These are phyloP conservation scores for Menidia menidia DNA, from an alignment of 2,797 vertebrate species.

Conservation along the genomic window DNA sequence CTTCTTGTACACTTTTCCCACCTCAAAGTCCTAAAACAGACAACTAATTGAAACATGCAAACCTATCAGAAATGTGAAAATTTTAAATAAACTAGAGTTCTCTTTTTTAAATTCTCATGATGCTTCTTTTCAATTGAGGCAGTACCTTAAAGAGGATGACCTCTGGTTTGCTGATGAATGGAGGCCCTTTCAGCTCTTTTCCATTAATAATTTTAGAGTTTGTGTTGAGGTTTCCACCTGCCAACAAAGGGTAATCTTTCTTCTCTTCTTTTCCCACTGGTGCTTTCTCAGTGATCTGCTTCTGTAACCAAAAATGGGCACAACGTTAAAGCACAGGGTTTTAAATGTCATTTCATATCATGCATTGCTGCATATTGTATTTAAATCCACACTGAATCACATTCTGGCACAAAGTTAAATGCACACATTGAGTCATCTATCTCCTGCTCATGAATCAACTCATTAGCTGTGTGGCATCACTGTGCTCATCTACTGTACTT, in stretches of 20 bases:
- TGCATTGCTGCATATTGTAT: not conserved
- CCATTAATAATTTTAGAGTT: conserved; percentile 73
- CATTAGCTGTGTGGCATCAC: conserved; percentile 37
- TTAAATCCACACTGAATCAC: conserved; percentile 7
- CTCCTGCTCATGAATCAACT: conserved; percentile 31
- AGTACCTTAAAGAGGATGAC: conserved; percentile 90
- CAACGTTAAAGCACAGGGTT: not conserved
- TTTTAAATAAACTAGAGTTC: not conserved
- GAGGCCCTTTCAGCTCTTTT: conserved; percentile 74
- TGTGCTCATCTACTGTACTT: conserved; percentile 12
- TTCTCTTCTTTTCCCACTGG: conserved; percentile 18
- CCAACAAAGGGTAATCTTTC: conserved; percentile 16
- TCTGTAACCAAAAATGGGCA: conserved; percentile 49
- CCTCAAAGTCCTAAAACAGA: conserved; percentile 89
- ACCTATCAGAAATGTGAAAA: conserved; percentile 2
- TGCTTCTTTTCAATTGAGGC: not conserved
- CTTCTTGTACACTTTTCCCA: conserved; percentile 90
- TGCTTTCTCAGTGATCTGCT: conserved; percentile 32
- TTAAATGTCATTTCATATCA: not conserved
- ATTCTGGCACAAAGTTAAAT: conserved; percentile 19
- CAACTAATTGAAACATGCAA: not conserved
- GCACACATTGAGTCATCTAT: conserved; percentile 17
- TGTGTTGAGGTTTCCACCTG: conserved; percentile 25
- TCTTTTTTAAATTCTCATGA: not conserved
- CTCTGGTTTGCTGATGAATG: conserved; percentile 91